phyloP scores from a whole-genome alignment of 1,140 invertebrate genomes.

The Orchesella cincta region DNA sequence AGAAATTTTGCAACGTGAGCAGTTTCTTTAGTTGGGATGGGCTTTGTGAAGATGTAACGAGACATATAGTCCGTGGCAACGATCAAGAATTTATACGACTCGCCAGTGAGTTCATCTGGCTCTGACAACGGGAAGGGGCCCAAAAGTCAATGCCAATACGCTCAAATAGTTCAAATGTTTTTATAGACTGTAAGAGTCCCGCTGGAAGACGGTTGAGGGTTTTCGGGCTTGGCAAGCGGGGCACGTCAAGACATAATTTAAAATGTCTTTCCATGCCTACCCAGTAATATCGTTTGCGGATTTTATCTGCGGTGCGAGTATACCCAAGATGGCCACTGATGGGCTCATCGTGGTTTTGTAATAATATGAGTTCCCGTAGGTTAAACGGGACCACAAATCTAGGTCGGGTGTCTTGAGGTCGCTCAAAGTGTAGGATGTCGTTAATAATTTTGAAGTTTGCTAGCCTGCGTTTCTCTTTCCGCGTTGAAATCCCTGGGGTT shows the following conservation, averaged over 20 bases:
- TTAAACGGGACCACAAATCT: background rate
- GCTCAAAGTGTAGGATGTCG: no score
- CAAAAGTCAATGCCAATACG: constrained; percentile 53
- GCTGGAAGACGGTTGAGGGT: background rate
- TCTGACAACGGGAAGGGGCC: no score
- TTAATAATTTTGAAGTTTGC: no score
- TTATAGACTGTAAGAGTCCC: constrained; percentile 37
- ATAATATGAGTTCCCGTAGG: background rate
- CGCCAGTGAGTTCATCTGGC: no score
- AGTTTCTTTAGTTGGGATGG: no score
- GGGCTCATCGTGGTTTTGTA: constrained; percentile 41
- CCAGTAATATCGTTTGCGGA: constrained; percentile 49
- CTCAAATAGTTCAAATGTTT: constrained; percentile 44
- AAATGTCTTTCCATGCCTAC: constrained; percentile 32
- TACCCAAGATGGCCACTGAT: constrained; percentile 43
- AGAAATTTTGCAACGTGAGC: no score
- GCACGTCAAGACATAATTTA: constrained; percentile 42
- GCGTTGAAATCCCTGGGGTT: no score
- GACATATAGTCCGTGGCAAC: no score
- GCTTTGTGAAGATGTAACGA: no score
- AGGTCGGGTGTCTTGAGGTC: background rate
- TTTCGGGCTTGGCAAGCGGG: constrained; percentile 45
- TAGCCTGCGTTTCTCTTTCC: no score
- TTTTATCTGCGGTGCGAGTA: constrained; percentile 38
- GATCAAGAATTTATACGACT: no score